Percentiles rank a stretch among this genome's conserved stretches.
Conservation (phyloP, 2,888 invertebrate species). For the Acanthacorydalis orientalis region DNA sequence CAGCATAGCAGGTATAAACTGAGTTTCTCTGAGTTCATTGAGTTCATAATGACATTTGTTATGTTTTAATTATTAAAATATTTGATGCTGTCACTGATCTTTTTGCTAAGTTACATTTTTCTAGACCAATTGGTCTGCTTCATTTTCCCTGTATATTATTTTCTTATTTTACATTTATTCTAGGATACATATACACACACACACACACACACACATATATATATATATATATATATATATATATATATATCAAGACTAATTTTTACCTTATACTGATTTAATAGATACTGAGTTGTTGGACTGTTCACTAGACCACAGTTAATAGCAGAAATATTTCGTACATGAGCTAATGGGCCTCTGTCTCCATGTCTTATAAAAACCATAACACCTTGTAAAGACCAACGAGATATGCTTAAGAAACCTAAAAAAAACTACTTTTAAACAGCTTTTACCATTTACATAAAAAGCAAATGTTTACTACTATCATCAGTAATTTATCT, state of each 20-base stretch:
- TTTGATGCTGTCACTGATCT: too few relatives aligned
- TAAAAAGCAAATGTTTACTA: too few relatives aligned
- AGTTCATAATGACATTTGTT: too few relatives aligned
- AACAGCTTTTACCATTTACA: too few relatives aligned
- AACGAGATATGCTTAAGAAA: constrained; percentile 30
- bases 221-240: background rate
- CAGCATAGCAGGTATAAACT: too few relatives aligned
- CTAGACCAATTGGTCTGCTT: too few relatives aligned
- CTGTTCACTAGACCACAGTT: constrained; percentile 43
- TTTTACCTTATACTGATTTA: constrained; percentile 23
- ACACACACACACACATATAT: constrained; percentile 16
- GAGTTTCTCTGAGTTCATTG: too few relatives aligned
- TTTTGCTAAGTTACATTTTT: too few relatives aligned
- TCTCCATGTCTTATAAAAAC: constrained; percentile 78
- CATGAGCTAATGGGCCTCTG: constrained; percentile 69
- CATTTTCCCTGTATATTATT: too few relatives aligned
- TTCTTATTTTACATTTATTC: too few relatives aligned
- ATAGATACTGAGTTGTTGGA: constrained; percentile 16
- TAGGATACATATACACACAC: constrained; percentile 20
- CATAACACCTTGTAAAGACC: constrained; percentile 52
- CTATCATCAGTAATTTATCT: too few relatives aligned
- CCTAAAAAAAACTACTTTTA: constrained; percentile 13
- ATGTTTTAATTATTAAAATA: too few relatives aligned
- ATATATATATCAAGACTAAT: background rate
- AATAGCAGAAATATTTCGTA: constrained; percentile 58